Conservation (phyloP, 2,797 vertebrate species). For the Pangasius krempfi region DNA sequence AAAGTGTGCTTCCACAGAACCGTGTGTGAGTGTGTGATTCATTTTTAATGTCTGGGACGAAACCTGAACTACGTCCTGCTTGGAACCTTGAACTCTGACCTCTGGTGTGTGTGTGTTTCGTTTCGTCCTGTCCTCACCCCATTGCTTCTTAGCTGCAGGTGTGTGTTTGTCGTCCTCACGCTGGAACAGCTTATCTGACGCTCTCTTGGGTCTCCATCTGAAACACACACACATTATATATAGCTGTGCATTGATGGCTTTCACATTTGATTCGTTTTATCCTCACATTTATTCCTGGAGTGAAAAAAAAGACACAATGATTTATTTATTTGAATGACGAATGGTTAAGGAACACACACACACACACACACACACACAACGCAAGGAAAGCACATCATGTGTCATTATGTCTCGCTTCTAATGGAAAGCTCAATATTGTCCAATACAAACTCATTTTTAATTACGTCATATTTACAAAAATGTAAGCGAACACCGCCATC, state of each 20-base stretch:
- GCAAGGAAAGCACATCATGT: background rate
- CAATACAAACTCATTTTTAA: background rate
- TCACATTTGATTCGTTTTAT: background rate
- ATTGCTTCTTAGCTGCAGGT: conserved; percentile 50
- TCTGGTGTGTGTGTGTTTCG: background rate
- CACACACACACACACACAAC: background rate
- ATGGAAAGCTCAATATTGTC: background rate
- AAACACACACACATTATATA: conserved; percentile 2
- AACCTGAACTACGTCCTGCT: background rate
- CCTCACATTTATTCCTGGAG: background rate
- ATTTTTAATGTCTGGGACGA: background rate
- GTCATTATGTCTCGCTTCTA: background rate
- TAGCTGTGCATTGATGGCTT: background rate
- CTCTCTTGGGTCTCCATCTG: conserved; percentile 59
- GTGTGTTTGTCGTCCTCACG: background rate
- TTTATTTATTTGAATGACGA: background rate
- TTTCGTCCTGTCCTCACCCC: conserved; percentile 4
- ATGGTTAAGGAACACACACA: background rate
- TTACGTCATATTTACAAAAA: background rate
- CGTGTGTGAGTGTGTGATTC: background rate
- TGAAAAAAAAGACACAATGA: background rate
- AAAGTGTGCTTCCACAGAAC: background rate
- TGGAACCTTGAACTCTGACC: background rate
- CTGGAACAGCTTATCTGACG: conserved; percentile 50
- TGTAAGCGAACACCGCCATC: conserved; percentile 45